These are phyloP conservation scores for Chromoteleia sp. DNA, from an alignment of 2,888 invertebrate genomes.

Conservation along the genomic window DNA sequence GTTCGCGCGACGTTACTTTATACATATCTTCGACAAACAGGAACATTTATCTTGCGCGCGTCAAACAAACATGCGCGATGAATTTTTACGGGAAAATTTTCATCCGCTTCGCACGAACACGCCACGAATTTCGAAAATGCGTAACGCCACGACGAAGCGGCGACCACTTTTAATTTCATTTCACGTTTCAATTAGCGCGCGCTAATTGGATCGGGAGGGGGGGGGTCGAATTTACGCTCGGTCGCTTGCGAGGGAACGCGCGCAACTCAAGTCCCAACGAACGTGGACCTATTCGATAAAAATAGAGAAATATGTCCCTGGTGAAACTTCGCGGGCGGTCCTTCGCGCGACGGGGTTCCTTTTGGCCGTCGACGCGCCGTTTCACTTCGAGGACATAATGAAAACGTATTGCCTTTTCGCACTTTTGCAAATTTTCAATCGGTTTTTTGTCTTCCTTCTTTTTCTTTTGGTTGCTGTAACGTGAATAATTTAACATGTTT, in stretches of 20 bases:
- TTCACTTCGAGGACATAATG: slow-evolving; percentile 58
- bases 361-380: slow-evolving; percentile 37
- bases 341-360: slow-evolving; percentile 49
- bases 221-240: neutral
- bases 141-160: too few species aligned
- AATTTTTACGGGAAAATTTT: slow-evolving; percentile 4
- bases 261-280: slow-evolving; percentile 37
- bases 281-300: slow-evolving; percentile 41
- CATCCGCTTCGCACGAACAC: too few species aligned
- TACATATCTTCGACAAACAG: slow-evolving; percentile 44
- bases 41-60: slow-evolving; percentile 32
- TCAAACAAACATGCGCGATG: slow-evolving; percentile 23
- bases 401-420: slow-evolving; percentile 60
- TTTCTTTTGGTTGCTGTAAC: neutral
- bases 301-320: slow-evolving; percentile 57
- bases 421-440: slow-evolving; percentile 18
- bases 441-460: neutral
- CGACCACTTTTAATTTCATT: too few species aligned
- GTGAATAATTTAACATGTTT: neutral
- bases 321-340: slow-evolving; percentile 61
- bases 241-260: slow-evolving; percentile 13
- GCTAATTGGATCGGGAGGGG: neutral
- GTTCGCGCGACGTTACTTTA: slow-evolving; percentile 55
- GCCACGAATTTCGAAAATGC: too few species aligned
- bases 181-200: too few species aligned